Percentiles rank a stretch among this genome's conserved stretches.
Evolutionary conservation across 2,888 invertebrate species (phyloP).

Genomic region (Hydropsyche betteni): DNA sequence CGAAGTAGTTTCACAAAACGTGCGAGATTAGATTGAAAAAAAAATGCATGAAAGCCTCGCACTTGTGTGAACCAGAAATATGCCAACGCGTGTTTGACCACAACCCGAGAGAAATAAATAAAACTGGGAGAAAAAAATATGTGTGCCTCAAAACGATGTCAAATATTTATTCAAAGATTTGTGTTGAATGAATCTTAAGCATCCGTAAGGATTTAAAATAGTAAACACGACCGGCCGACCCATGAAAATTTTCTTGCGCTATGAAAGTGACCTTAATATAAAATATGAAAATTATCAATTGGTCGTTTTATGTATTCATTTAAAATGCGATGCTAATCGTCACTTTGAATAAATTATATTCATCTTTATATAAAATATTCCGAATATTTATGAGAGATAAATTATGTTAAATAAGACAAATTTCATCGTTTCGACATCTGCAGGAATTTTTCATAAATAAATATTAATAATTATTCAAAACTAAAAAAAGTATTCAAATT

Average conservation of each 20-base stretch:
- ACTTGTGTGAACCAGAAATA: slow-evolving; percentile 1
- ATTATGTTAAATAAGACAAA: slow-evolving; percentile 8
- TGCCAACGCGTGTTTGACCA: slow-evolving; percentile 32
- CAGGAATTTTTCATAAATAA: slow-evolving; percentile 15
- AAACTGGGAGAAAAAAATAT: slow-evolving; percentile 28
- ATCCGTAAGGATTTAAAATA: slow-evolving; percentile 38
- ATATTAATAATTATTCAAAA: not conserved
- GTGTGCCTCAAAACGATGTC: slow-evolving; percentile 45
- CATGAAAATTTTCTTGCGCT: not conserved
- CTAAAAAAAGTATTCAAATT: not conserved
- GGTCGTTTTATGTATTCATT: no score
- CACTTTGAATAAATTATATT: not conserved
- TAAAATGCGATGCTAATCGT: no score
- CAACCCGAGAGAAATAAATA: slow-evolving; percentile 43
- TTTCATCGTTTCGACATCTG: not conserved
- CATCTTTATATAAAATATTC: slow-evolving; percentile 14
- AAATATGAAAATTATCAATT: not conserved
- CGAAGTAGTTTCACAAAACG: slow-evolving; percentile 4
- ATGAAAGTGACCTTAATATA: slow-evolving; percentile 10
- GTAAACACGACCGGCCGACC: slow-evolving; percentile 5
- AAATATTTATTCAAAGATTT: slow-evolving; percentile 47
- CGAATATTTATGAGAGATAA: not conserved
- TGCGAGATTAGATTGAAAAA: not conserved
- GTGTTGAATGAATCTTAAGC: slow-evolving; percentile 40
- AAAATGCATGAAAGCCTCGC: slow-evolving; percentile 24